Evolutionary conservation across 1,140 invertebrate genomes (phyloP), one percentile per base, ranked within the genome.

Genomic region (Cotesia chilonis): DNA sequence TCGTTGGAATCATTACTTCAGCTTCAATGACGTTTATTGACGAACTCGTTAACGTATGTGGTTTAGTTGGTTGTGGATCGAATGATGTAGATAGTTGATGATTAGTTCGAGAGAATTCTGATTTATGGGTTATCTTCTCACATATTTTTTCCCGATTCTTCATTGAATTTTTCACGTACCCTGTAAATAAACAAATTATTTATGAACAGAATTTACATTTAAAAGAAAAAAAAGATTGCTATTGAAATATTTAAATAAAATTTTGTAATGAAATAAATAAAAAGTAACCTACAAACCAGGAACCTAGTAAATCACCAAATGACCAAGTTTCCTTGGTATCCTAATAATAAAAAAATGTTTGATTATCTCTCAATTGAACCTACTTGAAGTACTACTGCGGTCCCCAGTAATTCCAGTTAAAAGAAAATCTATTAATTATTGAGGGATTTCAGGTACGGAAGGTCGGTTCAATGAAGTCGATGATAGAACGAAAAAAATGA

Each of bases 101-200:
- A 61, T 37, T 10, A 61, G 59, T 61, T 61, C 20, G 59, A 61
- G 59, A 61, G 4, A 28, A 35, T 61, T 3, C 35, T 37, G 35
- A 35, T 61, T 4, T 4, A 61, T 61, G 59, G 12, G 59, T 61
- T 61, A 61, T 61, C 4, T 37, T 61, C 59, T 61, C 20, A 37
- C 28, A 61, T 61, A 61, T 61, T 61, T 61, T 55, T 55, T 55
- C 54, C 54, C 54, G 3, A 55, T 55, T 55, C 3, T 55, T 55
- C 1, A 55, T 55, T 35, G 59, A 20, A 61, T 61, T 61, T 61
- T 61, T 20, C 59, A 61, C 59, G 28, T 61, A 38, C 4, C 28
- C 59, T 61, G 59, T 61, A 61, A 35, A 35, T 61, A 35, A 61
- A 51, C 9, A 66, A 52, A 66, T 66, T 38, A 66, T 66, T 47